These are phyloP conservation scores for Subacronicta megacephala DNA, from an alignment of 2,888 invertebrate genomes.

Conservation along the genomic window DNA sequence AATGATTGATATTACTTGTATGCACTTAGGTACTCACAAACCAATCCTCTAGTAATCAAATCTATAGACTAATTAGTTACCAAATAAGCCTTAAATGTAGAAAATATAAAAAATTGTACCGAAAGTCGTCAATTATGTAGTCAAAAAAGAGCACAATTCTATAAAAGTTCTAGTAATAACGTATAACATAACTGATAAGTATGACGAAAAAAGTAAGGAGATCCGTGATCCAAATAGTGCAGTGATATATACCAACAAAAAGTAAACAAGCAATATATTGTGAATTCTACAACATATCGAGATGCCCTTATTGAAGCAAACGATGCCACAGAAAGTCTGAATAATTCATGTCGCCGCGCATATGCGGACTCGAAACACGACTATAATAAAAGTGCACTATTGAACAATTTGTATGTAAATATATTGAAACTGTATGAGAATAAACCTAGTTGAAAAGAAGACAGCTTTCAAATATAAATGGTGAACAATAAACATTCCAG, in stretches of 20 bases:
- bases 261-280: constrained; percentile 68
- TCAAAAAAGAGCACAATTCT: neutral
- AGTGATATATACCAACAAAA: constrained; percentile 59
- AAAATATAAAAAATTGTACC: too few relatives aligned
- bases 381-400: constrained; percentile 55
- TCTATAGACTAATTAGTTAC: too few relatives aligned
- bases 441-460: constrained; percentile 31
- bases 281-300: constrained; percentile 56
- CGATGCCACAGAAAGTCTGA: constrained; percentile 59
- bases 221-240: constrained; percentile 59
- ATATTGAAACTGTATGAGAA: constrained; percentile 26
- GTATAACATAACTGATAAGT: neutral
- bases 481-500: neutral
- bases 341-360: constrained; percentile 68
- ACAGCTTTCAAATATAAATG: constrained; percentile 10
- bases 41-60: too few relatives aligned
- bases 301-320: constrained; percentile 66
- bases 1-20: too few relatives aligned
- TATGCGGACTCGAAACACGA: constrained; percentile 43
- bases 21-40: too few relatives aligned
- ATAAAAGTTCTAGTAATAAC: neutral
- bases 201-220: constrained; percentile 34
- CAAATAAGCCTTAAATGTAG: too few relatives aligned
- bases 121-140: neutral
- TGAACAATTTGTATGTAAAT: constrained; percentile 55